Conservation (phyloP, 2,113 vertebrate species). For the Arizona elegans region DNA sequence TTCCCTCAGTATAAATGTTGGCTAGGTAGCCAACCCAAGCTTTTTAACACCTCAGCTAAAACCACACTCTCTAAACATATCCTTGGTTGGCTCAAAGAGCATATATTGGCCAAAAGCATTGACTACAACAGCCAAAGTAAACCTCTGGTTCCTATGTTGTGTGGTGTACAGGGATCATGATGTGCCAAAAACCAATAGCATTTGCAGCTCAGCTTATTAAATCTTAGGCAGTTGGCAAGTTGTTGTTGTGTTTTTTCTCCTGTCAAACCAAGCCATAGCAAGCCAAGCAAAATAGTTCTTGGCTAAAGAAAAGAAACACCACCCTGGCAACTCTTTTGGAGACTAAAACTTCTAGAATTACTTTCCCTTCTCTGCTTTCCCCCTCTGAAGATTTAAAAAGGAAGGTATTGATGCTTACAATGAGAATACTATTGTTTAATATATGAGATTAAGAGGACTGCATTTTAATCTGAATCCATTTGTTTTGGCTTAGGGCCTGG, state of each 20-base stretch:
- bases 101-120: conserved; percentile 53
- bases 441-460: conserved; percentile 35
- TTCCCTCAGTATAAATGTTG: conserved; percentile 47
- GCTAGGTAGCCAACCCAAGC: conserved; percentile 56
- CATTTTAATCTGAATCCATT: conserved; percentile 32
- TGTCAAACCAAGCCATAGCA: conserved; percentile 54
- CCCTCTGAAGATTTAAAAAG: conserved; percentile 58
- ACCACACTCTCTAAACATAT: conserved; percentile 63
- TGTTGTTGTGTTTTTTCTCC: neutral
- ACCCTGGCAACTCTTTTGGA: conserved; percentile 72
- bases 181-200: conserved; percentile 72
- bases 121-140: conserved; percentile 64
- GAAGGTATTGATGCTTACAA: conserved; percentile 55
- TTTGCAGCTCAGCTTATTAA: conserved; percentile 72
- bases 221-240: conserved; percentile 60
- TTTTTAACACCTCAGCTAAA: conserved; percentile 67
- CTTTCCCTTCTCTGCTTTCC: neutral
- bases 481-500: conserved; percentile 37
- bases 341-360: conserved; percentile 64
- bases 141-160: conserved; percentile 69
- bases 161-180: conserved; percentile 55
- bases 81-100: conserved; percentile 63
- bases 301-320: conserved; percentile 60
- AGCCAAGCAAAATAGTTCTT: conserved; percentile 78
- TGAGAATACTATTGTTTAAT: conserved; percentile 44